Evolutionary conservation across 2,888 invertebrate species (phyloP).

Genomic region (Drepana falcataria): DNA sequence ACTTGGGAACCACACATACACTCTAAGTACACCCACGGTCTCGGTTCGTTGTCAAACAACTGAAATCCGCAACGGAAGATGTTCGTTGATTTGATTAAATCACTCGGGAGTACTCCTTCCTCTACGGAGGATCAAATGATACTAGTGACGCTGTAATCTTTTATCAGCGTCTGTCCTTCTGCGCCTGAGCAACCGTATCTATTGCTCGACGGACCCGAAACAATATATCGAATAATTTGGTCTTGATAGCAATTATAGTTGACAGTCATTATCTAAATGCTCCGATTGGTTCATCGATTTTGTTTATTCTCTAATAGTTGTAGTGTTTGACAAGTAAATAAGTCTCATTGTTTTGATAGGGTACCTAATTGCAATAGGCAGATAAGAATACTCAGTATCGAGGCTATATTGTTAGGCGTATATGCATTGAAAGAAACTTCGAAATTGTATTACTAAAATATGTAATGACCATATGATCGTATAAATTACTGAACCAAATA

Average conservation of each 20-base stretch:
- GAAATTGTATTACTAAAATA: not conserved
- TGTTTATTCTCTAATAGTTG: slow-evolving; percentile 49
- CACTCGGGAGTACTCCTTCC: slow-evolving; percentile 40
- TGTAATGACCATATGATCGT: not conserved
- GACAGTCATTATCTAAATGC: slow-evolving; percentile 52
- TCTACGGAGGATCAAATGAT: slow-evolving; percentile 53
- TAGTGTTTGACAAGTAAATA: slow-evolving; percentile 40
- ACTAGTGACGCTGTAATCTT: slow-evolving; percentile 65
- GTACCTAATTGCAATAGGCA: slow-evolving; percentile 9
- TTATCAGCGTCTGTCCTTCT: slow-evolving; percentile 60
- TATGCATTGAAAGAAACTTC: too few species aligned
- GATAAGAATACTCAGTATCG: slow-evolving; percentile 19
- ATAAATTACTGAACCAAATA: too few species aligned
- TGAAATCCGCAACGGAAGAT: slow-evolving; percentile 63
- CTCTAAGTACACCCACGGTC: slow-evolving; percentile 19
- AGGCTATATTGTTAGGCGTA: slow-evolving; percentile 6
- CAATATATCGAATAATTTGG: slow-evolving; percentile 50
- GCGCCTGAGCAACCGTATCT: slow-evolving; percentile 42
- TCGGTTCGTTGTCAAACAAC: slow-evolving; percentile 10
- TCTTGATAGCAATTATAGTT: slow-evolving; percentile 40
- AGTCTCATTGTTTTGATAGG: slow-evolving; percentile 47
- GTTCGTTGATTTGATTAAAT: slow-evolving; percentile 69
- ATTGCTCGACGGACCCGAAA: slow-evolving; percentile 32
- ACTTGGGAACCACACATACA: slow-evolving; percentile 6
- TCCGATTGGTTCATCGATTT: slow-evolving; percentile 58